phyloP scores from a whole-genome alignment of 2,797 vertebrate genomes.

The Choloepus didactylus region DNA sequence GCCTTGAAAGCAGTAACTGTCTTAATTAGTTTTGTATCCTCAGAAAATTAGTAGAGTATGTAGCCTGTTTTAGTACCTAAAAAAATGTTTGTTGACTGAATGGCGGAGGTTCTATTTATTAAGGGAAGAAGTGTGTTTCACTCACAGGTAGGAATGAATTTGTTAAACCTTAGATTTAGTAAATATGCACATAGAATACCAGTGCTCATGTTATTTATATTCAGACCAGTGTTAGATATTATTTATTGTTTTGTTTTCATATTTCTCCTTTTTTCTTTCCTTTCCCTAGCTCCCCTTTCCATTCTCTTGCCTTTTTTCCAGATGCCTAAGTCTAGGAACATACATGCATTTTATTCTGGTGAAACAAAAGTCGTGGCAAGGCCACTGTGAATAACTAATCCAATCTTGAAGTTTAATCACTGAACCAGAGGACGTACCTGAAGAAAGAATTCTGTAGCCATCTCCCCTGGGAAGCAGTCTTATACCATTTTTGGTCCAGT shows the following conservation, averaged over 20 bases:
- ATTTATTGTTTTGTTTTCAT: not conserved
- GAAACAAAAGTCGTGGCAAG: not conserved
- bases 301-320: not conserved
- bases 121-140: not conserved
- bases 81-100: slow-evolving; percentile 4
- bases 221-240: not conserved
- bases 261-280: not conserved
- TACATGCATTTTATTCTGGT: not conserved
- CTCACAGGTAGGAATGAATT: not conserved
- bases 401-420: not conserved
- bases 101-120: not conserved
- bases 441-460: slow-evolving; percentile 92
- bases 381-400: not conserved
- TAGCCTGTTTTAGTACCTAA: not conserved
- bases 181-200: not conserved
- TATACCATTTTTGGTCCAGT: slow-evolving; percentile 96
- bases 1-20: not conserved
- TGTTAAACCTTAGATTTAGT: not conserved
- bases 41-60: not conserved
- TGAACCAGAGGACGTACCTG: slow-evolving; percentile 89
- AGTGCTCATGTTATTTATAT: not conserved
- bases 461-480: slow-evolving; percentile 89
- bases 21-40: not conserved
- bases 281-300: not conserved
- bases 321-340: not conserved